Percentiles rank a stretch among this genome's conserved stretches.
Evolutionary conservation across 2,797 vertebrate species (phyloP).

Genomic region (Helostoma temminkii): DNA sequence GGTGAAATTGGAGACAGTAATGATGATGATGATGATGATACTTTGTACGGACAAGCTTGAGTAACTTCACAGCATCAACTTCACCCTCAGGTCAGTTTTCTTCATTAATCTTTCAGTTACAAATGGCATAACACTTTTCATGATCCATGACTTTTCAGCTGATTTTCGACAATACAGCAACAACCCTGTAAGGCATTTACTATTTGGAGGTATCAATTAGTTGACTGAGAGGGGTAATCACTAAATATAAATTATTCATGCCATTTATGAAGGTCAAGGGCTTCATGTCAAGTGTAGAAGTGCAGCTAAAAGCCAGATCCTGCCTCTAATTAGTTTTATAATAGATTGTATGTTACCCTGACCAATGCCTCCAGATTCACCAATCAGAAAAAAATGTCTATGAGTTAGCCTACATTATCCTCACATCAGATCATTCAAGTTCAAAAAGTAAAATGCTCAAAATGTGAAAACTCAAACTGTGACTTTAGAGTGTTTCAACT

Average conservation of each 20-base stretch:
- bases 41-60: background rate
- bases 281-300: slow-evolving; percentile 55
- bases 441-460: background rate
- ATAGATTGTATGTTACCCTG: slow-evolving; percentile 1
- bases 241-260: slow-evolving; percentile 69
- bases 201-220: slow-evolving; percentile 51
- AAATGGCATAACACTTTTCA: slow-evolving; percentile 18
- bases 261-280: slow-evolving; percentile 64
- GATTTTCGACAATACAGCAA: slow-evolving; percentile 23
- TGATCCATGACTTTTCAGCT: slow-evolving; percentile 20
- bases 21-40: background rate
- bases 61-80: slow-evolving; percentile 17
- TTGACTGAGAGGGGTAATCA: slow-evolving; percentile 50
- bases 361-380: background rate
- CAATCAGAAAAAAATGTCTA: background rate
- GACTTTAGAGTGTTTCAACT: slow-evolving; percentile 2
- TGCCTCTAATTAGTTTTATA: slow-evolving; percentile 10
- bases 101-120: slow-evolving; percentile 27
- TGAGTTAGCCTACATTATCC: background rate
- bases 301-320: slow-evolving; percentile 51
- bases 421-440: background rate
- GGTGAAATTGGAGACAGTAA: background rate
- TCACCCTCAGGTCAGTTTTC: slow-evolving; percentile 5
- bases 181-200: slow-evolving; percentile 19
- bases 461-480: slow-evolving; percentile 12